A percentile compares a stretch with the other conserved stretches of the same genome.
phyloP scores from a whole-genome alignment of 2,113 vertebrate species.

The Lagopus muta region DNA sequence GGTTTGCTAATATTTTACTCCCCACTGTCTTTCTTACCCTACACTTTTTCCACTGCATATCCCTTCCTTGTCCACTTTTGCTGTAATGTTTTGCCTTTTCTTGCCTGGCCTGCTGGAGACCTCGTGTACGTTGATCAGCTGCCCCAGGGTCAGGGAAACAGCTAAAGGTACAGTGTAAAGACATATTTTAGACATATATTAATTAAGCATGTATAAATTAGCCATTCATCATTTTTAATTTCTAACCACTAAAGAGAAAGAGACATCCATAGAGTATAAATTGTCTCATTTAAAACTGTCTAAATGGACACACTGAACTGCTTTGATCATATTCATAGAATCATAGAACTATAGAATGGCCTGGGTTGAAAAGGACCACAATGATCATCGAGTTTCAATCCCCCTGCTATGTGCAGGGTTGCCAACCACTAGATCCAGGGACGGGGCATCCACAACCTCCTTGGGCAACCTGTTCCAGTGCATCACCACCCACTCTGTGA shows the following conservation, averaged over 20 bases:
- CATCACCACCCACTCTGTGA: too few relatives aligned
- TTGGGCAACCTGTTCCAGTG: too few relatives aligned
- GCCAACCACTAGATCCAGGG: too few relatives aligned
- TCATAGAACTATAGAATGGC: too few relatives aligned
- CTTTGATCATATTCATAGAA: background rate
- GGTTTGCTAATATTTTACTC: background rate
- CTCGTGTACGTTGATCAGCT: fast-evolving
- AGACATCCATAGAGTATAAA: background rate
- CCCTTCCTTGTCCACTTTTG: background rate
- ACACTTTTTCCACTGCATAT: background rate
- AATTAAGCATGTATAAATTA: background rate
- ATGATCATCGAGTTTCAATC: too few relatives aligned
- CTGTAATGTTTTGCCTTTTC: background rate
- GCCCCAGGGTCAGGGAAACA: background rate
- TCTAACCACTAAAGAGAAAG: background rate
- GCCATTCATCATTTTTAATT: background rate
- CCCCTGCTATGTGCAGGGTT: too few relatives aligned
- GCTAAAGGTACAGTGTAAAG: background rate
- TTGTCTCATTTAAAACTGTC: background rate
- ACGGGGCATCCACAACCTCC: too few relatives aligned
- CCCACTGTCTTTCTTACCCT: background rate
- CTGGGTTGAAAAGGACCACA: too few relatives aligned
- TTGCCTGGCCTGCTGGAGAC: background rate
- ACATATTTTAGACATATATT: background rate
- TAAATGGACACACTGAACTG: background rate